Evolutionary conservation across 2,113 vertebrate genomes (phyloP).

Genomic region (Pelodiscus sinensis): DNA sequence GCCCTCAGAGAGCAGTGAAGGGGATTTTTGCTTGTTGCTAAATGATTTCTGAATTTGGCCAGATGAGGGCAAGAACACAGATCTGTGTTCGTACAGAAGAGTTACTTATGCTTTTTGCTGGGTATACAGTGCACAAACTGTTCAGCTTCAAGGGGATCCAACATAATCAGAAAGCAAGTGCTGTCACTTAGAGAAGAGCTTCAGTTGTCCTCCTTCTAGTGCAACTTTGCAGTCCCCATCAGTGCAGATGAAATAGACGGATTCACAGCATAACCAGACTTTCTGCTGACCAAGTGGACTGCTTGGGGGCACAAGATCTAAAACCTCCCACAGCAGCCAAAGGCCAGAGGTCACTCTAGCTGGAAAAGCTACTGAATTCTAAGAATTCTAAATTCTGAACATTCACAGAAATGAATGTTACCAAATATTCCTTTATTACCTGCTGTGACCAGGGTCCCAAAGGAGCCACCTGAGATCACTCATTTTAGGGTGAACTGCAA

Average conservation of each 20-base stretch:
- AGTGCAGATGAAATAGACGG: neutral
- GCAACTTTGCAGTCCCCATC: neutral
- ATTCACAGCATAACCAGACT: neutral
- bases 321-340: neutral
- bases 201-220: neutral
- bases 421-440: neutral
- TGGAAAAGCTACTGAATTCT: neutral
- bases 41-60: neutral
- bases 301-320: neutral
- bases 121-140: neutral
- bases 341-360: neutral
- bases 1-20: neutral
- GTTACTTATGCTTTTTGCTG: neutral
- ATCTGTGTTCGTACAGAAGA: neutral
- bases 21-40: constrained; percentile 16
- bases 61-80: neutral
- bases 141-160: neutral
- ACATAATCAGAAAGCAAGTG: neutral
- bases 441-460: neutral
- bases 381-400: too few species aligned
- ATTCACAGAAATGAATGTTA: neutral
- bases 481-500: too few species aligned
- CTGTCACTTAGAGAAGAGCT: neutral
- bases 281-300: rapidly evolving
- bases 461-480: too few species aligned